Conservation (phyloP, 2,797 vertebrate species). For the Tadarida brasiliensis region DNA sequence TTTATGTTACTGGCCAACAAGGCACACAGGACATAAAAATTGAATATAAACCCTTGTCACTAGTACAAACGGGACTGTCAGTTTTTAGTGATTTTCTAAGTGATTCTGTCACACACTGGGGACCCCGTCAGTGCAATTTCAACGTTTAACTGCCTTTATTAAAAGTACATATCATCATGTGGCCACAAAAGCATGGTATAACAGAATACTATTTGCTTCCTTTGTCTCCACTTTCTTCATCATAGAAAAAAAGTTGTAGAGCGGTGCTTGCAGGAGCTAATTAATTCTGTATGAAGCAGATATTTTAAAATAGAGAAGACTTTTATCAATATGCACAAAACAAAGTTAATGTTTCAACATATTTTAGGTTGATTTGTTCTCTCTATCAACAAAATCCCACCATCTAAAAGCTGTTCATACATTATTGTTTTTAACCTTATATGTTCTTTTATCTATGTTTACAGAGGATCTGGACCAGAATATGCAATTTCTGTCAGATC, state of each 20-base stretch:
- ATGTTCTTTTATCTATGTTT: not conserved
- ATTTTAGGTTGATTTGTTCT: not conserved
- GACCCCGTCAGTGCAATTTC: not conserved
- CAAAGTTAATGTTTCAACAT: not conserved
- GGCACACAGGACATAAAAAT: conserved; percentile 26
- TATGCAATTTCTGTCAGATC: not conserved
- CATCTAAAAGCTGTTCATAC: not conserved
- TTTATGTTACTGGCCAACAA: conserved; percentile 10
- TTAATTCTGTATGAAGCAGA: not conserved
- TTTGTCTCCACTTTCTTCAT: not conserved
- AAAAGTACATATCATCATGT: not conserved
- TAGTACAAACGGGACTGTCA: not conserved
- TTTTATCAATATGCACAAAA: not conserved
- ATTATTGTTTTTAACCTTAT: not conserved
- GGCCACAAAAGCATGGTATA: not conserved
- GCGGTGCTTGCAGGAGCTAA: not conserved
- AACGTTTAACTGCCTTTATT: not conserved
- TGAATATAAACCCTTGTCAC: not conserved
- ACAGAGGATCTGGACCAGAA: not conserved
- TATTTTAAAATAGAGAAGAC: not conserved
- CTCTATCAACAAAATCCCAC: not conserved
- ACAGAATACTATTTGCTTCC: not conserved
- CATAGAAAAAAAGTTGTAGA: not conserved
- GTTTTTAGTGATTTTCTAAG: not conserved
- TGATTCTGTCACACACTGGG: not conserved